Conservation (phyloP, 2,888 invertebrate species). For the Andrena fulva region DNA sequence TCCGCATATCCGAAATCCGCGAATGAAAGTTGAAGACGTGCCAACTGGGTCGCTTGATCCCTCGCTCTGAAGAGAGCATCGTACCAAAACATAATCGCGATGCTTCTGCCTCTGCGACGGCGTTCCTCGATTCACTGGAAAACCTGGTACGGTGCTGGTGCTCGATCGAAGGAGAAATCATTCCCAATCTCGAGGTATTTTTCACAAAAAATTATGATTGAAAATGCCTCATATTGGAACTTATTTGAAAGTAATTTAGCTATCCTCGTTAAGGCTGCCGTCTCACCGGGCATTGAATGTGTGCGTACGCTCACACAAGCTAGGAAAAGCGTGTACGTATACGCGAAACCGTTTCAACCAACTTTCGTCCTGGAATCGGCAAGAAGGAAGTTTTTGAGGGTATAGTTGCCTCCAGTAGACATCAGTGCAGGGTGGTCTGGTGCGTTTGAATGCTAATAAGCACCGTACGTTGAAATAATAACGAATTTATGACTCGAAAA, state of each 20-base stretch:
- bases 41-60: constrained; percentile 77
- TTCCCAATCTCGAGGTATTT: not conserved
- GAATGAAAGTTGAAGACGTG: constrained; percentile 70
- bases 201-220: not conserved
- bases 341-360: too few species aligned
- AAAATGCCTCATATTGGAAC: not conserved
- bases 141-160: not conserved
- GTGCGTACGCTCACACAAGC: too few species aligned
- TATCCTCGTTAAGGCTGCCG: not conserved
- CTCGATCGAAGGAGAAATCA: not conserved
- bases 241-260: too few species aligned
- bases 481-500: too few species aligned
- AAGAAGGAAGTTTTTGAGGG: too few species aligned
- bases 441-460: too few species aligned
- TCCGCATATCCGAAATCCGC: constrained; percentile 63
- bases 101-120: not conserved
- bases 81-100: constrained; percentile 65
- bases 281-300: too few species aligned
- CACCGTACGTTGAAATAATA: too few species aligned
- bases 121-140: constrained; percentile 20
- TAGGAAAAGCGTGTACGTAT: too few species aligned
- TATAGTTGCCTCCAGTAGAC: too few species aligned
- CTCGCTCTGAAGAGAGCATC: constrained; percentile 55
- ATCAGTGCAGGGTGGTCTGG: too few species aligned
- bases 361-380: too few species aligned